phyloP scores from a whole-genome alignment of 2,113 vertebrate species.

The Gracilinanus agilis region DNA sequence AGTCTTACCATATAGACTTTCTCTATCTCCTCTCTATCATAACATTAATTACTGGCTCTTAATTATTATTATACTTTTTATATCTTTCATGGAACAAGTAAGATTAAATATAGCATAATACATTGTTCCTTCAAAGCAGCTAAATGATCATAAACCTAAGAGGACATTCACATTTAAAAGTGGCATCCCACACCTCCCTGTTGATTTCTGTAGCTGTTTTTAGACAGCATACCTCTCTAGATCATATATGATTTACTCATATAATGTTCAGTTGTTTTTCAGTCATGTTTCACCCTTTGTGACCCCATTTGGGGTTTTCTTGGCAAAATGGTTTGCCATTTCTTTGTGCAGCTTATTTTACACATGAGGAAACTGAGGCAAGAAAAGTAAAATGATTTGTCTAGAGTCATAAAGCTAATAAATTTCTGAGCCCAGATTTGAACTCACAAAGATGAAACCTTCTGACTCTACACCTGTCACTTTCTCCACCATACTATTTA shows the following conservation, averaged over 20 bases:
- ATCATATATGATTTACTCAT: no score
- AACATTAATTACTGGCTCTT: no score
- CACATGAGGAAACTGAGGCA: neutral
- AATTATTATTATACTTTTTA: no score
- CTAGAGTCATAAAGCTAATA: neutral
- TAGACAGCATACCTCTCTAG: no score
- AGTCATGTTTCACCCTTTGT: neutral
- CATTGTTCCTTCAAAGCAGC: constrained; percentile 16
- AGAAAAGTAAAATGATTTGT: neutral
- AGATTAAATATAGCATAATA: neutral
- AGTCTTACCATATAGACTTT: no score
- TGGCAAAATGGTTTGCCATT: neutral
- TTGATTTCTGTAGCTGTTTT: neutral
- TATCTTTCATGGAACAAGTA: no score
- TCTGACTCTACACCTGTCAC: neutral
- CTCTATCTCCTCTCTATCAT: no score
- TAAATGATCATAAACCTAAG: neutral
- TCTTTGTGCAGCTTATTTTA: neutral
- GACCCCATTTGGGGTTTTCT: neutral
- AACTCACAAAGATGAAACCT: neutral
- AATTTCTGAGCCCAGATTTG: neutral
- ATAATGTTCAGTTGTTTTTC: neutral
- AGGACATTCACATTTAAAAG: constrained; percentile 28
- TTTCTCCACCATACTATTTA: neutral
- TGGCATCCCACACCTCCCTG: neutral